Conservation (phyloP, 1,140 invertebrate species). For the Temnothorax curvispinosus region DNA sequence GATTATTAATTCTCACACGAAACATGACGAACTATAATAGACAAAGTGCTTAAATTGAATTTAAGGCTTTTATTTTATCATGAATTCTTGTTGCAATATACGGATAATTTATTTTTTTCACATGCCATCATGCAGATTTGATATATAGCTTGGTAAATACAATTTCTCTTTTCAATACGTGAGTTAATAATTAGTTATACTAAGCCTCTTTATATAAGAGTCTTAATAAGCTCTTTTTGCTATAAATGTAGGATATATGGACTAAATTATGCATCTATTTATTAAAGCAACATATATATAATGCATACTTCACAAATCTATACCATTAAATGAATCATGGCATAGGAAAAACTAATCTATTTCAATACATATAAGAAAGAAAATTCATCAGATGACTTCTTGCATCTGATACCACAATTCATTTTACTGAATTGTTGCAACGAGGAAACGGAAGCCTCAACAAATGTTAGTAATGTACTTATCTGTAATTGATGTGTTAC, state of each 20-base stretch:
- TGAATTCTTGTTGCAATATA: background rate
- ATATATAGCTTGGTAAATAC: background rate
- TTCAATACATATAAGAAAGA: background rate
- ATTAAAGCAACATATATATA: background rate
- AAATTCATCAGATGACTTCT: background rate
- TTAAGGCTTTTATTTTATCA: conserved; percentile 20
- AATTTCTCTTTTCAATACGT: background rate
- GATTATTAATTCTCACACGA: conserved; percentile 11
- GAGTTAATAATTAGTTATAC: background rate
- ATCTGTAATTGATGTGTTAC: background rate
- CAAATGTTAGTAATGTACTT: conserved; percentile 12
- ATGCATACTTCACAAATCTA: background rate
- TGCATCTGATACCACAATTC: background rate
- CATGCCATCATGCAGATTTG: background rate
- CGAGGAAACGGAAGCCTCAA: background rate
- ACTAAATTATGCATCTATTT: background rate
- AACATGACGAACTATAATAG: conserved; percentile 60
- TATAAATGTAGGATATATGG: background rate
- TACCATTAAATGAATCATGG: background rate
- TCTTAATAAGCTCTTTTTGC: background rate
- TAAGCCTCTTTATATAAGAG: background rate
- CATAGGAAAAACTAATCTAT: background rate
- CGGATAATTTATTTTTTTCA: background rate
- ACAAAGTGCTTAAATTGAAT: conserved; percentile 7
- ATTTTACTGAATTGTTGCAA: background rate